These are phyloP conservation scores for Pangasius macronema DNA, from an alignment of 2,797 vertebrate species.

Conservation along the genomic window DNA sequence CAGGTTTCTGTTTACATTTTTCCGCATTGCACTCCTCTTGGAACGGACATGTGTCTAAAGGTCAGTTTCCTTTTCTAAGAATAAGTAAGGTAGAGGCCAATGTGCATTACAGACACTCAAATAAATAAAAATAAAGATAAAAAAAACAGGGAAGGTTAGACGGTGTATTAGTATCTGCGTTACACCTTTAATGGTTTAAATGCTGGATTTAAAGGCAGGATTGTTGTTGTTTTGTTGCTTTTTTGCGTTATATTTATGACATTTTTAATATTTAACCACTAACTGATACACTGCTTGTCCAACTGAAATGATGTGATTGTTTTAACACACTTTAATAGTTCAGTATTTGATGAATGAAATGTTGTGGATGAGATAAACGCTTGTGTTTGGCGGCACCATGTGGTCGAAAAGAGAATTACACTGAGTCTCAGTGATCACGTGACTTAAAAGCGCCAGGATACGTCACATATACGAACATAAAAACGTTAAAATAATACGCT, in stretches of 20 bases:
- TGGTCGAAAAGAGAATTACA: neutral
- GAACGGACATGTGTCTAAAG: neutral
- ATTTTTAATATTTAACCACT: neutral
- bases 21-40: neutral
- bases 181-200: neutral
- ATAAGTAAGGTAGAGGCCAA: neutral
- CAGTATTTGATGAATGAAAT: neutral
- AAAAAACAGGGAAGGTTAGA: neutral
- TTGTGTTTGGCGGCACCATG: slow-evolving; percentile 30
- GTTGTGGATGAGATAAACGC: neutral
- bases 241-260: neutral
- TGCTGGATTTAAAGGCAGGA: neutral
- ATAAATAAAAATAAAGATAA: neutral
- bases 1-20: neutral
- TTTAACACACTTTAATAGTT: neutral
- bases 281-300: neutral
- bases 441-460: neutral
- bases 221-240: neutral
- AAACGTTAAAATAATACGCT: neutral
- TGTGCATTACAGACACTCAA: too few species aligned
- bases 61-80: neutral
- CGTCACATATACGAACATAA: neutral
- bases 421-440: neutral
- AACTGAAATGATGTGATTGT: neutral
- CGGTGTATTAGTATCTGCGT: neutral